A percentile compares a stretch with the other conserved stretches of the same genome.
phyloP scores from a whole-genome alignment of 2,113 vertebrate species.

The Eubucco bourcierii region DNA sequence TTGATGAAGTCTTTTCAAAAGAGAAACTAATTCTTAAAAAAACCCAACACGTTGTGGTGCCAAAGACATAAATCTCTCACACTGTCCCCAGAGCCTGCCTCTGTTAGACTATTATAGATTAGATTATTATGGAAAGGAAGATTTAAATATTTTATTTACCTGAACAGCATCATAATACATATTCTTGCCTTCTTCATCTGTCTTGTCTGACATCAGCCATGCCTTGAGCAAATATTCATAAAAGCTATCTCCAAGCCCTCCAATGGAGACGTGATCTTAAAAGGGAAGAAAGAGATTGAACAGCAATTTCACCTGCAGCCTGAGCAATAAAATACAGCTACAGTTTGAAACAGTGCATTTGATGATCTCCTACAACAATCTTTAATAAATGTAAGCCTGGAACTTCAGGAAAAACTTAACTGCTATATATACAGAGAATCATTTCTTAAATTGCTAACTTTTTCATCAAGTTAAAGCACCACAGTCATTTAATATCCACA shows the following conservation, averaged over 20 bases:
- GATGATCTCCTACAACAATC: neutral
- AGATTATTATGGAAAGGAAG: slow-evolving; percentile 39
- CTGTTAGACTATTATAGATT: slow-evolving; percentile 27
- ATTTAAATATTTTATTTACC: slow-evolving; percentile 79
- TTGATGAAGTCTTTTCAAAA: neutral
- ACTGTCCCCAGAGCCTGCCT: neutral
- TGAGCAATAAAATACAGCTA: slow-evolving; percentile 40
- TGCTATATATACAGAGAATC: neutral
- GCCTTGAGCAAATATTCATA: slow-evolving; percentile 99
- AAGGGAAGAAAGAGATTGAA: slow-evolving; percentile 47
- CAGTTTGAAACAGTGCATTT: slow-evolving; percentile 1
- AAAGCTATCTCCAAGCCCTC: slow-evolving; percentile 96
- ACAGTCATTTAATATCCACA: neutral
- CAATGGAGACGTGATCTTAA: slow-evolving; percentile 95
- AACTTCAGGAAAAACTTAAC: neutral
- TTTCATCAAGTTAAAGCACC: neutral
- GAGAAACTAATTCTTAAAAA: neutral
- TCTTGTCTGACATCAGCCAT: slow-evolving; percentile 97
- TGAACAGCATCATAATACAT: slow-evolving; percentile 96
- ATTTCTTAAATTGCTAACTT: neutral
- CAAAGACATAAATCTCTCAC: slow-evolving; percentile 7
- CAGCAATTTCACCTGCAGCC: slow-evolving; percentile 50
- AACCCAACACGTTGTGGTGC: neutral
- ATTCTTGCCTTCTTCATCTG: slow-evolving; percentile 91
- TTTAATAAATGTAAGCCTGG: neutral